Evolutionary conservation across 2,888 invertebrate species (phyloP).

Genomic region (Harpagoxenus sublaevis): DNA sequence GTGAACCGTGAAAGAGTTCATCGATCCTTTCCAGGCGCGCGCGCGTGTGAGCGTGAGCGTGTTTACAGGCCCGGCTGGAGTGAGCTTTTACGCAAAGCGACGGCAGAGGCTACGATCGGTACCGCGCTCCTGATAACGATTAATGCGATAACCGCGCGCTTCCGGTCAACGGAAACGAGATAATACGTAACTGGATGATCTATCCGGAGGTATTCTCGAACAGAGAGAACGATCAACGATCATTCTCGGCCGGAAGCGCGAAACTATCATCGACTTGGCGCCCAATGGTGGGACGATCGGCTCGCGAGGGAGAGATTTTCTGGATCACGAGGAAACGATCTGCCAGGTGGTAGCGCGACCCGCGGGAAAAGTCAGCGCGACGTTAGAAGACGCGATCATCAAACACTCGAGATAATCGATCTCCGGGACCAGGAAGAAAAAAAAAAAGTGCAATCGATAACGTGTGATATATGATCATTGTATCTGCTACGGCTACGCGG

Average conservation of each 20-base stretch:
- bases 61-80: slow-evolving; percentile 1
- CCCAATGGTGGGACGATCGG: neutral
- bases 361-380: neutral
- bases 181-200: neutral
- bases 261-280: neutral
- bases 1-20: slow-evolving; percentile 36
- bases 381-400: neutral
- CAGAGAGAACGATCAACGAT: neutral
- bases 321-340: neutral
- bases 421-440: neutral
- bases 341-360: neutral
- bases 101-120: slow-evolving; percentile 59
- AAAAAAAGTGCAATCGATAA: slow-evolving; percentile 28
- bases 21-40: slow-evolving; percentile 57
- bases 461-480: slow-evolving; percentile 23
- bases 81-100: slow-evolving; percentile 30
- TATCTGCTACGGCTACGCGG: neutral
- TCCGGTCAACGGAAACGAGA: neutral
- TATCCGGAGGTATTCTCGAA: neutral
- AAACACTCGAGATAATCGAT: slow-evolving; percentile 23
- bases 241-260: neutral
- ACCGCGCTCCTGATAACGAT: slow-evolving; percentile 53
- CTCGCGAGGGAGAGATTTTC: neutral
- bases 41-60: slow-evolving; percentile 25
- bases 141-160: slow-evolving; percentile 49